These are phyloP conservation scores for Myotis yumanensis DNA, from an alignment of 2,113 vertebrate species.

Conservation along the genomic window DNA sequence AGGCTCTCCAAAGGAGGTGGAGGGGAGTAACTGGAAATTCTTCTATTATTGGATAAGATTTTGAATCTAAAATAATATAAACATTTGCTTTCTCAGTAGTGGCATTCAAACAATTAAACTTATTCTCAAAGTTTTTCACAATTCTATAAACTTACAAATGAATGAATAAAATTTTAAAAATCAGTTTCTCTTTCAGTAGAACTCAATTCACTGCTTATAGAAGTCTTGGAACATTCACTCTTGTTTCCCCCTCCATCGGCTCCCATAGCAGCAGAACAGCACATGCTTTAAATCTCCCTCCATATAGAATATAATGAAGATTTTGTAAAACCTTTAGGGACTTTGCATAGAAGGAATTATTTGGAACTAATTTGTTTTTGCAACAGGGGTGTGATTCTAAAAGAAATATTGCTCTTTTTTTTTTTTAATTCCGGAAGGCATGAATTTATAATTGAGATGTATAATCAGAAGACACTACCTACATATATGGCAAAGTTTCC, in stretches of 20 bases:
- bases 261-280: not conserved
- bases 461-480: not conserved
- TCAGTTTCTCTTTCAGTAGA: not conserved
- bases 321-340: not conserved
- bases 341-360: not conserved
- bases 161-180: not conserved
- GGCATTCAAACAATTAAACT: not conserved
- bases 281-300: not conserved
- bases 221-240: not conserved
- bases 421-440: not conserved
- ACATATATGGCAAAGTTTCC: not conserved
- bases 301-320: not conserved
- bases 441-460: not conserved
- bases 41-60: conserved; percentile 1
- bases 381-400: not conserved
- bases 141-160: not conserved
- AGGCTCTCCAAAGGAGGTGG: not conserved
- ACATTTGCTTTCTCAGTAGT: not conserved
- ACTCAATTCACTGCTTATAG: not conserved
- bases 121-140: not conserved
- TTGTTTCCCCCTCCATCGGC: not conserved
- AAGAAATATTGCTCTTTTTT: not conserved
- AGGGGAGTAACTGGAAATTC: not conserved
- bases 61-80: conserved; percentile 7
- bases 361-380: not conserved